Evolutionary conservation across 2,797 vertebrate genomes (phyloP).

Genomic region (Erpetoichthys calabaricus): DNA sequence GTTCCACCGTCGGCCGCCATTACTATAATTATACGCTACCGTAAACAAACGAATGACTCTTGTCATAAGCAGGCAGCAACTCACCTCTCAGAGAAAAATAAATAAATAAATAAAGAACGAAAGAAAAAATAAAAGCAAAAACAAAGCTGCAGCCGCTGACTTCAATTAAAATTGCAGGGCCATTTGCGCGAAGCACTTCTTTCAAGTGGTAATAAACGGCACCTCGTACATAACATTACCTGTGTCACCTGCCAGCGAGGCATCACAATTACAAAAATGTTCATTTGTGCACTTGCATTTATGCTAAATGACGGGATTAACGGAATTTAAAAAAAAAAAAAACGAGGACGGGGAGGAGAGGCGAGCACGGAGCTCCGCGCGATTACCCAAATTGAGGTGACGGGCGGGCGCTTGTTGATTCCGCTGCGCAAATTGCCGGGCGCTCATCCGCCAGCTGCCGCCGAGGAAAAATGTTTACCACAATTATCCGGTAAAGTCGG

Average conservation of each 20-base stretch:
- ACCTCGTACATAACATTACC: slow-evolving; percentile 27
- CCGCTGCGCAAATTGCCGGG: no score
- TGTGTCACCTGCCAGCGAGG: slow-evolving; percentile 31
- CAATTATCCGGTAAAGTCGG: no score
- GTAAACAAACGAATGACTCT: slow-evolving; percentile 45
- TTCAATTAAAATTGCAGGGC: slow-evolving; percentile 26
- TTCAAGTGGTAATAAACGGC: slow-evolving; percentile 28
- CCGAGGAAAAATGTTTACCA: no score
- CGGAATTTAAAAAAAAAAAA: no score
- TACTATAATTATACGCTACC: slow-evolving; percentile 48
- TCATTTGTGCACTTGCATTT: slow-evolving; percentile 16
- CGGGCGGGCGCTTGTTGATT: no score
- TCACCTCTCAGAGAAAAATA: slow-evolving; percentile 35
- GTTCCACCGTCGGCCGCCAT: slow-evolving; percentile 37
- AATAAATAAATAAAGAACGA: no score
- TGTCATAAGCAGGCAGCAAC: slow-evolving; percentile 26
- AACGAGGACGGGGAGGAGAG: no score
- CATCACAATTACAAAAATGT: slow-evolving; percentile 34
- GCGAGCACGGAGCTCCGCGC: no score
- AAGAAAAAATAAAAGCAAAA: no score
- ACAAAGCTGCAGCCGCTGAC: slow-evolving; percentile 16
- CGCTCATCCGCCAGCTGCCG: no score
- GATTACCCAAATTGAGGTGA: no score
- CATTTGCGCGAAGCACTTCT: slow-evolving; percentile 24
- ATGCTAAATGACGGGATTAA: slow-evolving; percentile 20